A percentile compares a stretch with the other conserved stretches of the same genome.
phyloP scores from a whole-genome alignment of 2,113 vertebrate genomes.

The Nothobranchius furzeri region DNA sequence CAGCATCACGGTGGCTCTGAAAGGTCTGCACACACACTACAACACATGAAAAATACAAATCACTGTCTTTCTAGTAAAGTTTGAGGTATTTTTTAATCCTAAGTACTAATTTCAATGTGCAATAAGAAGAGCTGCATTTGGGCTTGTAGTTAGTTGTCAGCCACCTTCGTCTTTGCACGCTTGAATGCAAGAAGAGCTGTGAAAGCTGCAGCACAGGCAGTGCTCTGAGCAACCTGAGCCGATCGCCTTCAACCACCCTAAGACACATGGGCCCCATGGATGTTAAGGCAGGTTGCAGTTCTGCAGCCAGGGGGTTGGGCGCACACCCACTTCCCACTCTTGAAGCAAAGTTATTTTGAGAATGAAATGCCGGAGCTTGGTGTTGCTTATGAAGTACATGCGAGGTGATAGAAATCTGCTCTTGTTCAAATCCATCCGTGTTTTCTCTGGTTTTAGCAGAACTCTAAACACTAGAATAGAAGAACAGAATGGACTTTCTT shows the following conservation, averaged over 20 bases:
- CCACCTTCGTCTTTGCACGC: conserved; percentile 30
- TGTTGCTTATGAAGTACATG: conserved; percentile 58
- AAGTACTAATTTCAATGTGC: background rate
- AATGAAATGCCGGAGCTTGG: conserved; percentile 38
- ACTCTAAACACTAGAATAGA: background rate
- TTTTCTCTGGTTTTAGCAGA: background rate
- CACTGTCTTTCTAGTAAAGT: no score
- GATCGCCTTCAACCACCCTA: conserved; percentile 22
- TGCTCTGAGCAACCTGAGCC: conserved; percentile 57
- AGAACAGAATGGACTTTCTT: no score
- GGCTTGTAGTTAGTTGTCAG: conserved; percentile 2
- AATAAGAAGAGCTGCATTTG: background rate
- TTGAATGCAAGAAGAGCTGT: conserved; percentile 45
- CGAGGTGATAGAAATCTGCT: conserved; percentile 37
- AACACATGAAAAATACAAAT: no score
- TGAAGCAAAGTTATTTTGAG: conserved; percentile 71
- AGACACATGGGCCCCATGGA: conserved; percentile 55
- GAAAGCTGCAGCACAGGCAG: conserved; percentile 42
- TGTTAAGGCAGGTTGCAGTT: conserved; percentile 38
- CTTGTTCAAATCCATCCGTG: background rate
- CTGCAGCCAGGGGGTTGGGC: conserved; percentile 27
- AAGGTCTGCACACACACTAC: conserved; percentile 81
- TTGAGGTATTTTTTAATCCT: no score
- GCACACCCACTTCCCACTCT: conserved; percentile 22
- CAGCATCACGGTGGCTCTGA: conserved; percentile 85